Percentiles rank a stretch among this genome's conserved stretches.
Conservation (phyloP, 92 coral and sea anemone species). For the Zoanthus gigantus region DNA sequence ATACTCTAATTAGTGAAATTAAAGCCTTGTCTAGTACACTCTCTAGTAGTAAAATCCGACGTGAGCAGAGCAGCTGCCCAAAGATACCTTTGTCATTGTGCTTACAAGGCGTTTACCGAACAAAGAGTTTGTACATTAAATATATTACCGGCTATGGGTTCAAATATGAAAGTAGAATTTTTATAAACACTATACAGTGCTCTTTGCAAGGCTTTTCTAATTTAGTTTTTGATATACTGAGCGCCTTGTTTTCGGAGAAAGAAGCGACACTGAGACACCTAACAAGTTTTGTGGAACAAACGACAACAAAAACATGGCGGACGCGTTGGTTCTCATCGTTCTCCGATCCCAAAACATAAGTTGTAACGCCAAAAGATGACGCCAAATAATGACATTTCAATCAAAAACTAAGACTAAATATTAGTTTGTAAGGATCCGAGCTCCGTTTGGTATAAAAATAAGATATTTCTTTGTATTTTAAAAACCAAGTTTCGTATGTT, state of each 20-base stretch:
- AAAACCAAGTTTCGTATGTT: no score
- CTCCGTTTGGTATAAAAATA: no score
- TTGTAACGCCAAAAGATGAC: no score
- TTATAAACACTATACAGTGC: neutral
- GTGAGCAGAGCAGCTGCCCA: slow-evolving; percentile 6
- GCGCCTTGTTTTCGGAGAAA: neutral
- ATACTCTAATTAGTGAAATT: neutral
- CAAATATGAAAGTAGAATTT: neutral
- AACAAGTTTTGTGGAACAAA: no score
- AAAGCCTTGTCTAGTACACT: neutral
- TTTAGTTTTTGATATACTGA: neutral
- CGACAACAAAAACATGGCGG: no score
- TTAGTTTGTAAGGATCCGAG: no score
- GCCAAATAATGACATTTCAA: no score
- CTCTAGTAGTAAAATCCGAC: neutral
- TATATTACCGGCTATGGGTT: slow-evolving; percentile 10
- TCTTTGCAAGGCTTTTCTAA: neutral
- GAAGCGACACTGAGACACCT: no score
- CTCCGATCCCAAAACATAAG: no score
- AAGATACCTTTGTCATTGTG: neutral
- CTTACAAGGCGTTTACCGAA: slow-evolving; percentile 25
- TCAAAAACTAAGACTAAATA: no score
- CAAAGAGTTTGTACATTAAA: slow-evolving; percentile 9
- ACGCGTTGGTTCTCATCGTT: no score
- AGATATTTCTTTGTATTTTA: no score